Percentiles rank a stretch among this genome's conserved stretches.
Conservation (phyloP, 2,797 vertebrate species). For the Channallabes apus region DNA sequence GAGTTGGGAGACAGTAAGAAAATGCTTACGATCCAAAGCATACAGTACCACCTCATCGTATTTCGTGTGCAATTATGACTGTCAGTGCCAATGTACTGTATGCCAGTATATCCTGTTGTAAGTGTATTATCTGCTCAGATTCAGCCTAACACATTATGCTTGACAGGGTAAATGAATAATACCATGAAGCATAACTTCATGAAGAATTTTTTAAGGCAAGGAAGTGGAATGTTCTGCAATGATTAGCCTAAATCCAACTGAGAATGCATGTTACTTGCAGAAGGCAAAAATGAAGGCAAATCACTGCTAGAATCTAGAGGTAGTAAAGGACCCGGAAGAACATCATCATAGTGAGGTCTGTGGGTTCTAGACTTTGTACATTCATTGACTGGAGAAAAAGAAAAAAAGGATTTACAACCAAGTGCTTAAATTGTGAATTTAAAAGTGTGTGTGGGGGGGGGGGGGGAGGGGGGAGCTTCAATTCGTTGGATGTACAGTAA, state of each 20-base stretch:
- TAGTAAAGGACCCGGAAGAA: not conserved
- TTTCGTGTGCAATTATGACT: no score
- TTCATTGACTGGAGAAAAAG: not conserved
- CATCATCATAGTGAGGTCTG: not conserved
- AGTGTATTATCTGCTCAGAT: not conserved
- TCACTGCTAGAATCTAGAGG: not conserved
- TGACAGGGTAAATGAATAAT: conserved; percentile 21
- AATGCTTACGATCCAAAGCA: not conserved
- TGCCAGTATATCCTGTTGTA: not conserved
- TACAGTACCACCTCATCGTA: not conserved
- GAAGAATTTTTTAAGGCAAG: not conserved
- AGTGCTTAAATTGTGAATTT: not conserved
- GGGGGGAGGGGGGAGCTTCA: no score
- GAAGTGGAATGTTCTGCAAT: not conserved
- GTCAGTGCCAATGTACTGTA: not conserved
- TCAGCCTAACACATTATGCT: not conserved
- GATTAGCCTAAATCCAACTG: not conserved
- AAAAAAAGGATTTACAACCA: not conserved
- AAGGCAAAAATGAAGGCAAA: not conserved
- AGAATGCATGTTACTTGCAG: not conserved
- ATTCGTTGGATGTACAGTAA: not conserved
- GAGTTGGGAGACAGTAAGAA: not conserved
- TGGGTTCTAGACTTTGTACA: not conserved
- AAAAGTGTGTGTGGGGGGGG: no score
- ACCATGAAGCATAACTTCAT: not conserved